phyloP scores from a whole-genome alignment of 2,797 vertebrate genomes.

The Ctenopoma multispine region DNA sequence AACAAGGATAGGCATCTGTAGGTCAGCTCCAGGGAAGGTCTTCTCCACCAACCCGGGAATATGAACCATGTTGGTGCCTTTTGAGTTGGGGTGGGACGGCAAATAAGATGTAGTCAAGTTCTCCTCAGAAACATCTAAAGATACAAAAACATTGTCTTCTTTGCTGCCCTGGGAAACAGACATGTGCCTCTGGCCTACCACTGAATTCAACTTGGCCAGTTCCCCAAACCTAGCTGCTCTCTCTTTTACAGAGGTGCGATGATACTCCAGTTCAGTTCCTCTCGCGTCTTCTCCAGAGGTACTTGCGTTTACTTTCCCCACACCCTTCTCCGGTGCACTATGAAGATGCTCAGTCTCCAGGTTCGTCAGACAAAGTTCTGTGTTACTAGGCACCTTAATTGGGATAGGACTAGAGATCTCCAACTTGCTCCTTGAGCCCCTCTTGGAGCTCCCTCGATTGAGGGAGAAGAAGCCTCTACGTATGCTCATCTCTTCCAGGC shows the following conservation, averaged over 20 bases:
- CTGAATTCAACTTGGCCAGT: conserved; percentile 88
- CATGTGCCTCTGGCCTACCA: conserved; percentile 84
- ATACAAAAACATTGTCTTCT: conserved; percentile 84
- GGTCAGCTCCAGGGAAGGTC: conserved; percentile 86
- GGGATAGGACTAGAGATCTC: conserved; percentile 98
- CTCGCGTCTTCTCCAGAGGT: conserved; percentile 87
- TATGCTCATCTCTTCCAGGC: conserved; percentile 94
- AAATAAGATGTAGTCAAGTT: conserved; percentile 77
- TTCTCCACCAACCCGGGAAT: conserved; percentile 89
- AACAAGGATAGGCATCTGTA: conserved; percentile 87
- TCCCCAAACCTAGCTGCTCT: conserved; percentile 91
- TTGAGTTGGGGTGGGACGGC: conserved; percentile 64
- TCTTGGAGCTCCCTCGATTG: conserved; percentile 89
- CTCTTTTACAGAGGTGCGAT: conserved; percentile 90
- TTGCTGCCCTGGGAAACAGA: conserved; percentile 88
- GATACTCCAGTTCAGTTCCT: conserved; percentile 76
- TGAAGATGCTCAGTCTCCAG: conserved; percentile 83
- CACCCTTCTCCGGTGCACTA: conserved; percentile 82
- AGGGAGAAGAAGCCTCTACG: conserved; percentile 95
- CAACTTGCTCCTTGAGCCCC: conserved; percentile 89
- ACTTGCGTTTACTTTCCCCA: conserved; percentile 82
- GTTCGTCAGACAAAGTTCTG: conserved; percentile 89
- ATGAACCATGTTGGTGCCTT: conserved; percentile 61
- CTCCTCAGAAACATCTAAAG: conserved; percentile 82
- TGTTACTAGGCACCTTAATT: conserved; percentile 92